phyloP scores from a whole-genome alignment of 2,113 vertebrate genomes.

The Corydoras sp. region DNA sequence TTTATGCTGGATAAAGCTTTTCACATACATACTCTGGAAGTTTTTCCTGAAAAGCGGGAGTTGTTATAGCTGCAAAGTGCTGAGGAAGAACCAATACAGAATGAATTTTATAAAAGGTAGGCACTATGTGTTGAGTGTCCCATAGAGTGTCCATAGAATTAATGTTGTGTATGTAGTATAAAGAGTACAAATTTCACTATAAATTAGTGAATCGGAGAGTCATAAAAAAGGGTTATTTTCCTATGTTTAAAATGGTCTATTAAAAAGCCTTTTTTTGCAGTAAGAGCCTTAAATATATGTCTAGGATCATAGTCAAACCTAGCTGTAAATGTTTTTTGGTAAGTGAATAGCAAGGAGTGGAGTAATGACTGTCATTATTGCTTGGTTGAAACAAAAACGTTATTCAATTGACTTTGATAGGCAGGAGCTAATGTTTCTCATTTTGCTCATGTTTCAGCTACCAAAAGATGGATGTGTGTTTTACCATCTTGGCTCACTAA shows the following conservation, averaged over 20 bases:
- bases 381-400: neutral
- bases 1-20: too few species aligned
- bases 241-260: conserved; percentile 17
- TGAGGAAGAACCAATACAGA: too few species aligned
- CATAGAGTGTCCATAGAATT: too few species aligned
- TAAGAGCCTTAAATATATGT: conserved; percentile 26
- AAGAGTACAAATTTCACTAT: neutral
- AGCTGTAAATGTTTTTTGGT: conserved; percentile 21
- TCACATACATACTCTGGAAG: too few species aligned
- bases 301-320: conserved; percentile 29
- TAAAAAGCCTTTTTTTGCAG: conserved; percentile 29
- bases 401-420: conserved; percentile 18
- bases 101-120: too few species aligned
- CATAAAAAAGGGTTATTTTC: neutral
- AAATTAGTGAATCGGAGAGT: neutral
- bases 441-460: conserved; percentile 26
- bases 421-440: conserved; percentile 35
- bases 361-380: neutral
- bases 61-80: too few species aligned
- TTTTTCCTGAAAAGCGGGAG: too few species aligned
- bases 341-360: neutral
- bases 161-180: too few species aligned
- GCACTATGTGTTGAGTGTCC: too few species aligned
- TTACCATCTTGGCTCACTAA: conserved; percentile 2
- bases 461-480: neutral